Evolutionary conservation across 2,797 vertebrate genomes (phyloP), one percentile per base, ranked within the genome.

Genomic region (Amblyraja radiata): DNA sequence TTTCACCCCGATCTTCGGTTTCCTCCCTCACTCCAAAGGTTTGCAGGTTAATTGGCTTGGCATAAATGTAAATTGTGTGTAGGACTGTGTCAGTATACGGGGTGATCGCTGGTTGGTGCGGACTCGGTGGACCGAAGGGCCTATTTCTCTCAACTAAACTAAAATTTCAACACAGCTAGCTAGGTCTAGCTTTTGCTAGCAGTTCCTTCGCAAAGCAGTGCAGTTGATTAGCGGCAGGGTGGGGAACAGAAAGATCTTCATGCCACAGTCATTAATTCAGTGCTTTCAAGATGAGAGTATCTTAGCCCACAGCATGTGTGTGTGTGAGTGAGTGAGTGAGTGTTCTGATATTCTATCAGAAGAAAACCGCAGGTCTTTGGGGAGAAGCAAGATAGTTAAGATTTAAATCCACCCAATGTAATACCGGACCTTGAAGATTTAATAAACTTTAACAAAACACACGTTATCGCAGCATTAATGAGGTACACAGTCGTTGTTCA

Each of bases 381-480:
- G 28, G n/a, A 28, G 16, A 8, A 65, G 23, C 36, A 58, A 65
- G 83, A 18, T 88, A 91, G 74, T 54, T 54, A 91, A 91, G 71
- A 71, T 28, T 91, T 73, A 91, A 54, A 91, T 46, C 54, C 74
- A 91, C 73, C 90, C 39, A 7, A 39, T 73, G 68, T 28, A 46
- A 46, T 28, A 91, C 25, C 32, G 25, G 36, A 46, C 74, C 68
- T 91, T 23, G 46, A 54, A 54, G 74, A 28, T 74, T 91, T 46
- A 90, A 71, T 23, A 71, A 71, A 18, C 88, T 39, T 71, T 39
- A 71, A 71, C 71, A 91, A 91, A 73, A 91, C 54, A 91, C 36
- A 74, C 68, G 39, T 25, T 54, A 32, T 54, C 68, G 4, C 54
- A 74, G 21, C 32, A 68, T 91, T 74, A 91, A 91, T 91, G 90